phyloP scores from a whole-genome alignment of 2,888 invertebrate species.

The Polyommatus iphigenia region DNA sequence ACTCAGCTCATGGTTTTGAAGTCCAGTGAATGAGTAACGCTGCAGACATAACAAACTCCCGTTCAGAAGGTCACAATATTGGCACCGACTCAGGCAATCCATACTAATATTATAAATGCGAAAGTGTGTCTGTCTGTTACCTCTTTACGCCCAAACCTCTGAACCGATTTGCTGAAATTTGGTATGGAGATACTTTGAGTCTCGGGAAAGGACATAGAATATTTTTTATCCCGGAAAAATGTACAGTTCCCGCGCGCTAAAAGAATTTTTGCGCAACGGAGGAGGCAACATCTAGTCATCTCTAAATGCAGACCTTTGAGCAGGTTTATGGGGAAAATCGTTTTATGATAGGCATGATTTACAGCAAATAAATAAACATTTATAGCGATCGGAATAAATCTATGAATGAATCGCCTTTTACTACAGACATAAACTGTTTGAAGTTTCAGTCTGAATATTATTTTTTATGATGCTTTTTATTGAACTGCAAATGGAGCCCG shows the following conservation, averaged over 20 bases:
- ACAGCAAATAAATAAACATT: slow-evolving; percentile 4
- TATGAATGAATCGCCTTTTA: slow-evolving; percentile 8
- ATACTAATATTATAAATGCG: too few relatives aligned
- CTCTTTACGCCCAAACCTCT: too few relatives aligned
- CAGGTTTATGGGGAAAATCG: slow-evolving; percentile 27
- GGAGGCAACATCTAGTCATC: slow-evolving; percentile 36
- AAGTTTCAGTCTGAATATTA: neutral
- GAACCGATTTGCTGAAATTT: too few relatives aligned
- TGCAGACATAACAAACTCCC: slow-evolving; percentile 48
- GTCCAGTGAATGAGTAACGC: slow-evolving; percentile 34
- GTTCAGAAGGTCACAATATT: slow-evolving; percentile 50
- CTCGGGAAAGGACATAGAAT: too few relatives aligned
- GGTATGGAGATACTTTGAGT: too few relatives aligned
- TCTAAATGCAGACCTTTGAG: slow-evolving; percentile 45
- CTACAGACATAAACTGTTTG: neutral
- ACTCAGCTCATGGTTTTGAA: slow-evolving; percentile 11
- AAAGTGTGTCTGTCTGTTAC: too few relatives aligned
- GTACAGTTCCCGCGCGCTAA: too few relatives aligned
- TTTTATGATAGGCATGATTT: slow-evolving; percentile 31
- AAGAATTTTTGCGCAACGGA: too few relatives aligned
- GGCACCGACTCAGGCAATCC: slow-evolving; percentile 53
- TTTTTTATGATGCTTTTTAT: neutral
- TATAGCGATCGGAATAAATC: neutral
- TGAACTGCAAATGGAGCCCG: neutral
- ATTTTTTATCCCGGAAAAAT: too few relatives aligned